Base-by-base conservation (phyloP, 30 jellyfish, hydroid and myxozoan genomes). In the Aurelia aurita region DNA sequence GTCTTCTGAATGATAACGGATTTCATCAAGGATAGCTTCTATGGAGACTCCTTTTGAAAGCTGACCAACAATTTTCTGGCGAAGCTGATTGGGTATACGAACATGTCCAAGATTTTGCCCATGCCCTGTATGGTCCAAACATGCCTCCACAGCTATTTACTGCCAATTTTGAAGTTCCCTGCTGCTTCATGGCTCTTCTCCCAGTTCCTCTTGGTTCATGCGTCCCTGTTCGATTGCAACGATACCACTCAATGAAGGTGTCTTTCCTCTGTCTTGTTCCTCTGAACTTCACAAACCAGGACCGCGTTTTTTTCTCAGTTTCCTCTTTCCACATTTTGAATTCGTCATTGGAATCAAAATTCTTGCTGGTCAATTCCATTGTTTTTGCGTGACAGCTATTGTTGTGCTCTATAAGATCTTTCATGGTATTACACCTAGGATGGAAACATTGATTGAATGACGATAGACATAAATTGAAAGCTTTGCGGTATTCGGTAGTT, bases 161-260 rank as follows among this genome's bases (percentile, higher is more conserved):
- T 79, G 14, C 61, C 87, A 25, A 75, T 75, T 75, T 75, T 19
- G 87, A 75, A n/a, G 87, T 75, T 26, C 87, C 87, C n/a, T 75
- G 76, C 58, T 75, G 87, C 58, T 75, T 75, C 87, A 75, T 75
- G 20, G 87, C 74, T 53, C 74, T 53, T 75, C 20, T 55, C 60
- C 87, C 87, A n/a, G 60, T 75, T 25, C 87, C 76, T 49, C 77
- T 20, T 75, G 87, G 76, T 75, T 58, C 39, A 19, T 58, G 77
- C 21, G 74, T 75, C 58, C 87, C 87, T 1, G 87, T 75, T 71
- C 83, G 77, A 57, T 75, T 75, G 74, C 87, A 54, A 62, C 77
- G 77, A 55, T 75, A 75, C 87, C 87, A 75, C 16, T 75, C 47
- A 57, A 75, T 75, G 25, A 35, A 12, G 61, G 58, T 25, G 16